phyloP scores from a whole-genome alignment of 2,113 vertebrate genomes.

The Burhinus oedicnemus region DNA sequence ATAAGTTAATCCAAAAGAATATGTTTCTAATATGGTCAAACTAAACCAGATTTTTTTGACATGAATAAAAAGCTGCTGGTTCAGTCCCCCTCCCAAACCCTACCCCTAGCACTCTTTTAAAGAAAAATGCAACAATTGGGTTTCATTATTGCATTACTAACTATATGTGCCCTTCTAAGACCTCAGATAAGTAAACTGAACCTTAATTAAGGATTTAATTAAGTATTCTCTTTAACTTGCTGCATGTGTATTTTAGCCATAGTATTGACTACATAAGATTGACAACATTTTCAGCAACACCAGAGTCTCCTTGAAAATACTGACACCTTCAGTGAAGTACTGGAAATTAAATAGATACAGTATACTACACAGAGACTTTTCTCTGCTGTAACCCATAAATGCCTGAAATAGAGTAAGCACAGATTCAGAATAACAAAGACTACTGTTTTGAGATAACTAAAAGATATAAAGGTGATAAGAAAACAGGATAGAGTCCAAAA shows the following conservation, averaged over 20 bases:
- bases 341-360: constrained; percentile 48
- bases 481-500: neutral
- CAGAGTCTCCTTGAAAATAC: constrained; percentile 60
- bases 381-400: neutral
- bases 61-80: neutral
- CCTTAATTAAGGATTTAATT: neutral
- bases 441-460: neutral
- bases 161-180: neutral
- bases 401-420: neutral
- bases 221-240: neutral
- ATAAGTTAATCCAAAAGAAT: neutral
- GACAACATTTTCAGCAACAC: neutral
- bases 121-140: neutral
- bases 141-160: neutral
- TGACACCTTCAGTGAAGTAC: constrained; percentile 62
- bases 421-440: neutral
- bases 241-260: neutral
- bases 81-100: neutral
- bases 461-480: neutral
- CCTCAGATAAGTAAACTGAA: neutral
- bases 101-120: neutral
- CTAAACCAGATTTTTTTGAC: neutral
- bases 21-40: neutral
- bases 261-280: neutral
- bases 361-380: neutral